phyloP scores from a whole-genome alignment of 2,113 vertebrate species.

The Eulemur rufifrons region DNA sequence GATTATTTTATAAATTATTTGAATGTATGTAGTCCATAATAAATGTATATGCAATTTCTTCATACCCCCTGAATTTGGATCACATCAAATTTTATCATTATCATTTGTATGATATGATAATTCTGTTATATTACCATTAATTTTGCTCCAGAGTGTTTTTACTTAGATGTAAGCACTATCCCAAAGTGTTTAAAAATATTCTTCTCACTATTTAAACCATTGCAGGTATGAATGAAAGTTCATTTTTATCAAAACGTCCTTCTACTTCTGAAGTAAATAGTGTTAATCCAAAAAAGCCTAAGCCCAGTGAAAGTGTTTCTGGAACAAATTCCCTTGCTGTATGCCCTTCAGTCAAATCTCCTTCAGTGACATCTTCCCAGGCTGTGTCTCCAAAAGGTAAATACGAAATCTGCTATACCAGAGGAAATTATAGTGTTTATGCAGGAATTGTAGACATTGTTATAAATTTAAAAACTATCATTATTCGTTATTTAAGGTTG shows the following conservation, averaged over 20 bases:
- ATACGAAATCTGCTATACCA: background rate
- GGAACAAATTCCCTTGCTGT: conserved; percentile 45
- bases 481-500: background rate
- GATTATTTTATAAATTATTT: conserved; percentile 40
- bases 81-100: background rate
- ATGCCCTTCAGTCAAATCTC: conserved; percentile 54
- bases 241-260: conserved; percentile 81
- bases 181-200: conserved; percentile 42
- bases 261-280: conserved; percentile 78
- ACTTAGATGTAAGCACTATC: conserved; percentile 9
- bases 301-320: conserved; percentile 78
- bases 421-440: background rate
- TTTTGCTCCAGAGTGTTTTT: conserved; percentile 39
- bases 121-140: background rate
- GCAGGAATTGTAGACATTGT: conserved; percentile 22
- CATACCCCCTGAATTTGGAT: background rate
- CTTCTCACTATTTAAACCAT: conserved; percentile 38
- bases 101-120: background rate
- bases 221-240: conserved; percentile 68
- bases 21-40: background rate
- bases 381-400: conserved; percentile 64
- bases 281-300: conserved; percentile 83
- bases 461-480: background rate
- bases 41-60: background rate
- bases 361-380: conserved; percentile 58